Conservation (phyloP, 2,113 vertebrate genomes). For the Atlantisia rogersi region DNA sequence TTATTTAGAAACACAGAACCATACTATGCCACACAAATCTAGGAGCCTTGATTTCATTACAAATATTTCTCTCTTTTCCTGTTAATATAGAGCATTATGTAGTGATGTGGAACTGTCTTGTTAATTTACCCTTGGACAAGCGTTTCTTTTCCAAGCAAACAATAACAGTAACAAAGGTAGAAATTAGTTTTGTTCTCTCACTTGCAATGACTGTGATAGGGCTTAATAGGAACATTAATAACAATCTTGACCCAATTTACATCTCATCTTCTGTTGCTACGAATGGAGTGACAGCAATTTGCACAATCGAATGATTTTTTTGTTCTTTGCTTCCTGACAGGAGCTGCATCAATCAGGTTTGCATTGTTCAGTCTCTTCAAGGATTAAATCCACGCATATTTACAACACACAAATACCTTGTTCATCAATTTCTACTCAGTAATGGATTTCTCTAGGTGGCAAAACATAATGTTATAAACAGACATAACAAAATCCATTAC, state of each 20-base stretch:
- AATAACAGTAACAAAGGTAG: neutral
- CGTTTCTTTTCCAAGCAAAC: neutral
- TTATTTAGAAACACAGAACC: conserved; percentile 26
- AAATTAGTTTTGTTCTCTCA: conserved; percentile 7
- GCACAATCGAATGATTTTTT: neutral
- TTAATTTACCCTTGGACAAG: neutral
- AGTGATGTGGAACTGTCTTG: neutral
- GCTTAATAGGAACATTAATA: neutral
- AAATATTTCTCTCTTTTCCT: neutral
- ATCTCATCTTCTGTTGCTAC: neutral
- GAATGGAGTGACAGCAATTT: neutral
- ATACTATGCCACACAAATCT: neutral
- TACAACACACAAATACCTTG: neutral
- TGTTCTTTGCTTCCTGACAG: neutral
- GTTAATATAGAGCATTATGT: neutral
- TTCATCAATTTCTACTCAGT: neutral
- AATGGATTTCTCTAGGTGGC: neutral
- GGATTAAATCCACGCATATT: neutral
- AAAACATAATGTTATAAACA: neutral
- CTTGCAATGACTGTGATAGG: neutral
- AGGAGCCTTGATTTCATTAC: neutral
- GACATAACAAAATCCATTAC: neutral
- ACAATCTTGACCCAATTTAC: neutral
- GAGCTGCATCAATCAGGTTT: neutral
- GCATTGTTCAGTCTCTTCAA: neutral